Base-by-base conservation (phyloP, 2,888 invertebrate species). In the Eupeodes latifasciatus region DNA sequence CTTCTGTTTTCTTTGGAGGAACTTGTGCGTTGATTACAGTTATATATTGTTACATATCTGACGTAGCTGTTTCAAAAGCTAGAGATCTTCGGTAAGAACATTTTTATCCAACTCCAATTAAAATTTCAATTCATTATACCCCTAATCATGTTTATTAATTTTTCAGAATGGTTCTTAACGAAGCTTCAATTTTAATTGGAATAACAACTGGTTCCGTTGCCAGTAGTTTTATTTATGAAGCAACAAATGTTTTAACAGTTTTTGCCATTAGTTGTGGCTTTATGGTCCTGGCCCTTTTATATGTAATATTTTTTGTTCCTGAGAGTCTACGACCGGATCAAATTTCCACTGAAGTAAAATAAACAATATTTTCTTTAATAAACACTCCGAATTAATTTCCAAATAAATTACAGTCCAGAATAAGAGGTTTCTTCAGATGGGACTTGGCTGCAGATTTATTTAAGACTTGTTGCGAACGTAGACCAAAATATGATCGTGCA, bases 31-130 rank as follows among this genome's bases (percentile, higher is more conserved):
- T 95, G 76, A 94, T 96, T 76, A 95, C 96, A 34, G 95, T 95
- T 55, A 94, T 95, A 7, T 95, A 95, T 91, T 96, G 96, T 90
- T 96, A 96, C 91, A 93, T 96, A 89, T 95, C 95, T 57, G 96
- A 97, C 92, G 94, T 96, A 66, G 95, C 96, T 0, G 93, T 94
- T 14, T 94, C 94, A 44, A 93, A 94, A 16, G 95, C 94, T 2
- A 91, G 92, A 11, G 93, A 93, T 0, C 53, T 91, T 10, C 90
- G 93, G 93, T 93, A 82, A 85, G 81, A 14, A 67, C 34, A 72
- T 40, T 40, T 40, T 3, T n/a, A 57, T n/a, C 3, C 3, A 27
- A 19, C 16, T 12, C 12, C 4, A 34, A 51, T 4, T 3, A 1
- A 27, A 2, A 27, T 27, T 27, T 27, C 27, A 27, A 27, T 27